A percentile compares a stretch with the other conserved stretches of the same genome.
These are phyloP conservation scores for Hemaris fuciformis DNA, from an alignment of 2,888 invertebrate genomes.

Conservation along the genomic window DNA sequence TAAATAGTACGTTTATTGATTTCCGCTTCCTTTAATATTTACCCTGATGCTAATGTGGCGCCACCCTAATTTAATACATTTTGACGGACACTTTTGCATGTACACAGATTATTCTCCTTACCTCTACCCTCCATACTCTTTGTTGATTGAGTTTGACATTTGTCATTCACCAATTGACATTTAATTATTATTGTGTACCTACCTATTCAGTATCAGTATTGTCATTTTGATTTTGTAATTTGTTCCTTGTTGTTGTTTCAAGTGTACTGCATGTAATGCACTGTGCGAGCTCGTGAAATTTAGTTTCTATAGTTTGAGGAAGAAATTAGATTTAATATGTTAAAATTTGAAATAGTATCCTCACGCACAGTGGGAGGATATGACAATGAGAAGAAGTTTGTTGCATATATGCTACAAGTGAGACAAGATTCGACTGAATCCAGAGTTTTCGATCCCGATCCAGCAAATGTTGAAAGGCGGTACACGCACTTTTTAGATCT, in stretches of 20 bases:
- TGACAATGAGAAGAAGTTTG: constrained; percentile 85
- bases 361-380: constrained; percentile 84
- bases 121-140: too few species aligned
- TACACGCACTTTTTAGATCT: constrained; percentile 87
- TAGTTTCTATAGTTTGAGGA: neutral
- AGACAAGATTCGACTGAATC: constrained; percentile 78
- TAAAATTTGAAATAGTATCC: constrained; percentile 85
- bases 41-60: too few species aligned
- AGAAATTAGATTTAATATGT: constrained; percentile 42
- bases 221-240: neutral
- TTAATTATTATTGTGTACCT: neutral
- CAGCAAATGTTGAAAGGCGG: constrained; percentile 85
- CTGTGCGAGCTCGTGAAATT: neutral
- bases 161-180: neutral
- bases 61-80: too few species aligned
- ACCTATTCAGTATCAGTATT: too few species aligned
- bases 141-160: neutral
- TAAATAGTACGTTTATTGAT: too few species aligned
- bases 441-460: constrained; percentile 76
- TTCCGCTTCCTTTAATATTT: too few species aligned
- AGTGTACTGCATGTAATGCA: neutral
- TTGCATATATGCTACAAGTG: constrained; percentile 85
- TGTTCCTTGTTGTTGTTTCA: neutral
- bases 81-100: too few species aligned
- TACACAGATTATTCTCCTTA: too few species aligned